Conservation (phyloP, 2,888 invertebrate genomes). For the Xiphydria camelus region DNA sequence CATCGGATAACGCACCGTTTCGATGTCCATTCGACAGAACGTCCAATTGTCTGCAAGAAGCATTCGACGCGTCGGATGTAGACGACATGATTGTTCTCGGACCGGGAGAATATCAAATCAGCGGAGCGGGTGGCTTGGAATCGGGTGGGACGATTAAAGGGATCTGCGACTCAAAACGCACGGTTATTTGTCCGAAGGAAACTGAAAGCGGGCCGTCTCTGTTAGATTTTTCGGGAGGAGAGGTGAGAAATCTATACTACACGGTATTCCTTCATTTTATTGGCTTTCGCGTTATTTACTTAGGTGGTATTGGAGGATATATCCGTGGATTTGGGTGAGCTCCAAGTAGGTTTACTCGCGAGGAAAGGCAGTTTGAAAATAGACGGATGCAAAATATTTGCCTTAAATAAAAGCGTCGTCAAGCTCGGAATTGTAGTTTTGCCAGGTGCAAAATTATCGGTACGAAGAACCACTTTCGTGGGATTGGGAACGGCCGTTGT, state of each 20-base stretch:
- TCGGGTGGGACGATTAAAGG: conserved; percentile 58
- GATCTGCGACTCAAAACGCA: conserved; percentile 41
- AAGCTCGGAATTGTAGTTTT: conserved; percentile 63
- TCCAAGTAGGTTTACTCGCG: conserved; percentile 61
- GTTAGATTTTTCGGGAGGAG: conserved; percentile 61
- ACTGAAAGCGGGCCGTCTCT: conserved; percentile 60
- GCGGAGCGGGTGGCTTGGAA: conserved; percentile 61
- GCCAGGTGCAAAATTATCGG: conserved; percentile 54
- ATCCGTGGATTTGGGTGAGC: conserved; percentile 60
- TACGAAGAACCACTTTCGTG: conserved; percentile 59
- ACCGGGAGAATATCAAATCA: conserved; percentile 60
- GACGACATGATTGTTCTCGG: conserved; percentile 61
- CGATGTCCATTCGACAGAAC: conserved; percentile 27
- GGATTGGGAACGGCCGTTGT: conserved; percentile 62
- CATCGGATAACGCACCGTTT: too few species aligned
- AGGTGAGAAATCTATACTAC: conserved; percentile 31
- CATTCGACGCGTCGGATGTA: conserved; percentile 54
- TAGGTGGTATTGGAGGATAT: conserved; percentile 61
- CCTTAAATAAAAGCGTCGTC: conserved; percentile 60
- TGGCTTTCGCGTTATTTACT: conserved; percentile 2
- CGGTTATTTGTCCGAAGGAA: conserved; percentile 56
- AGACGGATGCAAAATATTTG: conserved; percentile 60
- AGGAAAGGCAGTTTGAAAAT: conserved; percentile 60
- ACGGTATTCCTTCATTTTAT: conserved; percentile 1
- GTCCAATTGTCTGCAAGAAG: conserved; percentile 49